Percentiles rank a stretch among this genome's conserved stretches.
Evolutionary conservation across 2,113 vertebrate genomes (phyloP).

Genomic region (Mesitornis unicolor): DNA sequence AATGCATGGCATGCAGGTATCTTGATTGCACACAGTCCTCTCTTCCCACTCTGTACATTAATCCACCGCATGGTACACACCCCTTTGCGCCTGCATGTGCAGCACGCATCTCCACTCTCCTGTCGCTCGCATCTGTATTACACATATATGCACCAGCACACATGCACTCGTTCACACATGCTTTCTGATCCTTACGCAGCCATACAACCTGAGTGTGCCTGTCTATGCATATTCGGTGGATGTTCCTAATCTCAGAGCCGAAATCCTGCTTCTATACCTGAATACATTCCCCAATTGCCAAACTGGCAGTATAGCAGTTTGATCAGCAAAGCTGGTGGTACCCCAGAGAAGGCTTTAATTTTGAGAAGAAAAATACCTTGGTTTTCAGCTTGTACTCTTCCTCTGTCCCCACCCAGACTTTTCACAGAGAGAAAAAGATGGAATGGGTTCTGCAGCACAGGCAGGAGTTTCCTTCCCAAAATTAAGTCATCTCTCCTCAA

Average conservation of each 20-base stretch:
- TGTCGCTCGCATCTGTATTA: background rate
- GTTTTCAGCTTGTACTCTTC: background rate
- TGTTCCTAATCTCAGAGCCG: background rate
- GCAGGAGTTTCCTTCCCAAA: conserved; percentile 29
- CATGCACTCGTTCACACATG: background rate
- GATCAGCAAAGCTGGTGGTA: background rate
- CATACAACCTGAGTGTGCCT: background rate
- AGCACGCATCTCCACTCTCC: background rate
- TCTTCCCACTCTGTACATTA: background rate
- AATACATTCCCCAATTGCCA: background rate
- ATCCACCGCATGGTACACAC: conserved; percentile 30
- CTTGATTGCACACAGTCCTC: background rate
- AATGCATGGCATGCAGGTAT: conserved; percentile 22
- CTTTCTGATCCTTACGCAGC: background rate
- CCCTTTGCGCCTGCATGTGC: conserved; percentile 20
- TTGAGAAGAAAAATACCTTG: background rate
- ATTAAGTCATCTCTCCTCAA: background rate
- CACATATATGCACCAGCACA: background rate
- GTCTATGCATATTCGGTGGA: accelerated
- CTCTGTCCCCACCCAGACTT: background rate
- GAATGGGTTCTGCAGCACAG: background rate
- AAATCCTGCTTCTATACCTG: background rate
- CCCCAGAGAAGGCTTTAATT: background rate
- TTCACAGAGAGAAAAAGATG: background rate
- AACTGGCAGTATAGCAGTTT: background rate